Base-by-base conservation (phyloP, 2,113 vertebrate genomes). In the Xerus inauris region DNA sequence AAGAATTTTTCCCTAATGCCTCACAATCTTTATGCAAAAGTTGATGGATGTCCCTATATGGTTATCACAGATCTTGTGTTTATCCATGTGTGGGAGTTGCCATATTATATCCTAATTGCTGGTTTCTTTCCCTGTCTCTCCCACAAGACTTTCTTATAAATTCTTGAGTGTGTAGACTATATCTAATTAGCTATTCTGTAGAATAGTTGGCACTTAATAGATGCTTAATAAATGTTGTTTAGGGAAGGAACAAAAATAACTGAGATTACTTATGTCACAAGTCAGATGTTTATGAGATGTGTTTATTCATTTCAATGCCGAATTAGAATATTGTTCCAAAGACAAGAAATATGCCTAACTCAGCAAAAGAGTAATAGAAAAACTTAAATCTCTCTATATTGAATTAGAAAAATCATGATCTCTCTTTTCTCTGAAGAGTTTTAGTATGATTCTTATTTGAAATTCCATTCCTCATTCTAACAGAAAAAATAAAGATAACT, bases 231-330 rank as follows among this genome's bases (percentile, higher is more conserved):
- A 81, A 95, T 77, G 13, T 16, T 35, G 5, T 35, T 51, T 69
- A 92, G 59, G 71, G 12, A 94, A 82, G 86, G 3, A 87, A 65
- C 24, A 82, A 80, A 85, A 96, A 89, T 75, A 90, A 87, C 42
- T 54, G 28, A 12, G 3, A 5, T 62, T 54, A 88, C 9, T 90
- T 94, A 85, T 79, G 59, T 89, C 8, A 64, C 3, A 71, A 40
- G 4, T 72, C 16, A 80, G 57, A 8, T 87, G 6, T 76, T 79
- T 81, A 73, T 49, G 40, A 87, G 28, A 84, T 77, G 0, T 59
- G 19, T 6, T 92, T 94, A 69, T 65, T 94, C 65, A 91, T 80
- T 94, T 83, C 75, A 79, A 54, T 51, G 13, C 1, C 45, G 85
- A 94, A 67, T 2, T 38, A 87, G 7, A 67, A 69, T 87, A 5